Base-by-base conservation (phyloP, 2,888 invertebrate genomes). In the Drosophila paramelanica region DNA sequence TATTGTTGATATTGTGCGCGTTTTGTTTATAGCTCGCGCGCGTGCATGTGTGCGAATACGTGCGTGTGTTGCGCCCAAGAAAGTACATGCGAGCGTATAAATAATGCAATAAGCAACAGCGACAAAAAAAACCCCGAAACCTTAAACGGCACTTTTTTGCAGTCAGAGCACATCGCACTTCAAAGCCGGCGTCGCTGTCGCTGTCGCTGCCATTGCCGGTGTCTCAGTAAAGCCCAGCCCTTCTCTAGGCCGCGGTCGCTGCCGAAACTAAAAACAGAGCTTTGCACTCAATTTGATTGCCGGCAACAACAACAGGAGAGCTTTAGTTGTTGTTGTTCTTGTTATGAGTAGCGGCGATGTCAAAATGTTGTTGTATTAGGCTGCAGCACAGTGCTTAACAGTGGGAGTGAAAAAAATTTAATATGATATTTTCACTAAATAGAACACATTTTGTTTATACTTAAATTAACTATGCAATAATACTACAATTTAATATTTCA, bases 81-180 rank as follows among this genome's bases (percentile, higher is more conserved):
- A 74, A 74, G 72, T 73, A 72, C 62, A 58, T 20, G 59, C 59
- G 73, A 59, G 47, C 58, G 70, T 72, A 80, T 81, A 88, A 84
- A 81, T 88, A 88, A 90, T 83, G 87, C 81, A 81, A 78, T 82
- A 72, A 74, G 77, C 71, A 69, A 68, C 41, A 60, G 60, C 67
- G 55, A 77, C 66, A 75, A 78, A 67, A 67, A 79, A 69, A 79
- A 82, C 62, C 74, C 77, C 77, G 77, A 88, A 79, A 79, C 75
- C 72, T 67, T 79, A 82, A 82, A 77, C 82, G 83, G 73, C 67
- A 80, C 75, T 83, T 88, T 81, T 88, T 88, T 88, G 88, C 88
- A 88, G 87, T 81, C 88, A 73, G 73, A 78, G 77, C 88, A 81
- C 75, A 75, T 75, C 75, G 56, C 72, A 75, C 70, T 81, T 78